Conservation (phyloP, 2,888 invertebrate genomes). For the Anticlea derivata region DNA sequence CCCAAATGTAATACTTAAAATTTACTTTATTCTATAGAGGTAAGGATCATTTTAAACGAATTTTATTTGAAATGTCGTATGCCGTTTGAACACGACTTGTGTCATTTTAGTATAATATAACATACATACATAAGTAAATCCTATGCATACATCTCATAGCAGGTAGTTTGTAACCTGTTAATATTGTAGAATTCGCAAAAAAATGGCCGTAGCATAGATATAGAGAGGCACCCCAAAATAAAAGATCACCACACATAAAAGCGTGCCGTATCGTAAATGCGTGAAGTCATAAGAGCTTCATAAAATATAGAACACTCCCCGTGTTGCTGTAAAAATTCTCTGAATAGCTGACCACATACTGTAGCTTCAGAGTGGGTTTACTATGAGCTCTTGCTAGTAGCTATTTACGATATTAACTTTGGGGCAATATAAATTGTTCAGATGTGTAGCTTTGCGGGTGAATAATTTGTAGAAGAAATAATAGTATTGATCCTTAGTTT, state of each 20-base stretch:
- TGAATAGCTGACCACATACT: constrained; percentile 29
- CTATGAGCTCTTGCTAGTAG: constrained; percentile 22
- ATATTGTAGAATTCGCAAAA: background rate
- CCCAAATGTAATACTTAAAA: too few species aligned
- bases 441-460: constrained; percentile 18
- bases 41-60: too few species aligned
- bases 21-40: too few species aligned
- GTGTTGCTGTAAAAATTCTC: constrained; percentile 28
- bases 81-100: too few species aligned
- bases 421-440: constrained; percentile 29
- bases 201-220: constrained; percentile 1
- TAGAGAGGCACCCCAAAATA: constrained; percentile 19
- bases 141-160: too few species aligned
- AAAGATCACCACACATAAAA: constrained; percentile 33
- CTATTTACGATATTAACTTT: constrained; percentile 16
- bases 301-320: constrained; percentile 34
- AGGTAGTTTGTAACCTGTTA: background rate
- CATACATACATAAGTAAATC: too few species aligned
- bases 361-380: constrained; percentile 24
- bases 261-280: constrained; percentile 26
- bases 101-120: too few species aligned
- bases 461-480: constrained; percentile 12
- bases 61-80: too few species aligned
- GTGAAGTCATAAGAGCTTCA: constrained; percentile 26
- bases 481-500: background rate